These are phyloP conservation scores for Chamaedrilus cognettii DNA, from an alignment of 2,888 invertebrate genomes.

Conservation along the genomic window DNA sequence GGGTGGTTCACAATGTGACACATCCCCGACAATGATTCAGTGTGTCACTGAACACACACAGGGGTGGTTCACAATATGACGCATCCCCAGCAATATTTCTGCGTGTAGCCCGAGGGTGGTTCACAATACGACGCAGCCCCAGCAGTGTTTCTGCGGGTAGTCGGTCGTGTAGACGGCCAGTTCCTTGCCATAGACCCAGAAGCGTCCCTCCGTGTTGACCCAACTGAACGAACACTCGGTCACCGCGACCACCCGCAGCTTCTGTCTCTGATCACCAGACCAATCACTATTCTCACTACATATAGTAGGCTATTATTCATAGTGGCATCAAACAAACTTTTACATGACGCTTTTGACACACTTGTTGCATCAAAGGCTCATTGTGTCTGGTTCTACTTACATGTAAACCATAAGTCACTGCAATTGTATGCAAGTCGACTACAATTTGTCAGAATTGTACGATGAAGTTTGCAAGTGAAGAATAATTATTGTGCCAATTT, in stretches of 20 bases:
- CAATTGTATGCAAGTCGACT: neutral
- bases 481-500: too few species aligned
- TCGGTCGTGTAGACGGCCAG: constrained; percentile 42
- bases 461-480: neutral
- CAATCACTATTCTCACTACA: too few species aligned
- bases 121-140: constrained; percentile 38
- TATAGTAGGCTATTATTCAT: too few species aligned
- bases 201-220: constrained; percentile 39
- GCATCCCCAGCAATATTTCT: too few species aligned
- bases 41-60: too few species aligned
- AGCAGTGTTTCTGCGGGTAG: constrained; percentile 50
- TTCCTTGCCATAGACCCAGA: constrained; percentile 51
- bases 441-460: neutral
- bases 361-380: too few species aligned
- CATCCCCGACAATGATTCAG: too few species aligned
- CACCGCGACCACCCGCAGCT: constrained; percentile 45
- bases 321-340: too few species aligned
- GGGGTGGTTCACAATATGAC: too few species aligned
- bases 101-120: too few species aligned
- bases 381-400: neutral
- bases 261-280: constrained; percentile 41
- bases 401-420: neutral
- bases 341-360: too few species aligned
- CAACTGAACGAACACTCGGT: constrained; percentile 45
- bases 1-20: too few species aligned